These are phyloP conservation scores for Chlorodrepanis virens DNA, from an alignment of 2,113 vertebrate species.

Conservation along the genomic window DNA sequence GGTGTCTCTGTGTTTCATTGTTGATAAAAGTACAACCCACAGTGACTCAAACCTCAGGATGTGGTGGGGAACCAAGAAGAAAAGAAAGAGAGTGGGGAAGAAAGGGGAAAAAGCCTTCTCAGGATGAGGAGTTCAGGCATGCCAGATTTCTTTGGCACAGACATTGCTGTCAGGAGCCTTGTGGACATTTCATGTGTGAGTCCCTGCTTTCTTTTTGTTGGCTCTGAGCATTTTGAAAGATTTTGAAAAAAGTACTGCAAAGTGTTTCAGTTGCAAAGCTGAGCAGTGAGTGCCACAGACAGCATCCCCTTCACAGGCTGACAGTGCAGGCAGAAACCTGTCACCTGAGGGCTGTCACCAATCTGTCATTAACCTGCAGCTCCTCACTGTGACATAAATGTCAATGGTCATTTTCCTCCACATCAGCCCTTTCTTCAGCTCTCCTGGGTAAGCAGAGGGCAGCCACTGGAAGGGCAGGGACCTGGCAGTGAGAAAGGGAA, in stretches of 20 bases:
- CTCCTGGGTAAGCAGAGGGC: not conserved
- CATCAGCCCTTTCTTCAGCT: not conserved
- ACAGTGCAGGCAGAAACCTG: not conserved
- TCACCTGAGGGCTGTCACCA: not conserved
- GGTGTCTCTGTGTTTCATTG: not conserved
- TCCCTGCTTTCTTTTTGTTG: conserved; percentile 48
- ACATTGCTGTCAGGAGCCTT: conserved; percentile 16
- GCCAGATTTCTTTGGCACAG: conserved; percentile 26
- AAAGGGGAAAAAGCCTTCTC: not conserved
- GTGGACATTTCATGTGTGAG: not conserved
- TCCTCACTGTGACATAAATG: not conserved
- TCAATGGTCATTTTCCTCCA: not conserved
- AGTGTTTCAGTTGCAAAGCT: not conserved
- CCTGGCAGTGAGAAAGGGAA: not conserved
- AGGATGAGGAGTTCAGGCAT: conserved; percentile 13
- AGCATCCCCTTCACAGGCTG: not conserved
- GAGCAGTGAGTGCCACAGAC: not conserved
- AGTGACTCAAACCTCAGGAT: conserved; percentile 11
- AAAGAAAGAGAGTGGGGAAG: not conserved
- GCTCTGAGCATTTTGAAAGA: not conserved
- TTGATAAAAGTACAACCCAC: not conserved
- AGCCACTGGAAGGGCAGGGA: not conserved
- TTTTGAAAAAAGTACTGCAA: not conserved
- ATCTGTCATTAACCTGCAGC: not conserved
- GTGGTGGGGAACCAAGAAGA: not conserved